A percentile compares a stretch with the other conserved stretches of the same genome.
Conservation (phyloP, 2,797 vertebrate genomes). For the Coregonus sp. region DNA sequence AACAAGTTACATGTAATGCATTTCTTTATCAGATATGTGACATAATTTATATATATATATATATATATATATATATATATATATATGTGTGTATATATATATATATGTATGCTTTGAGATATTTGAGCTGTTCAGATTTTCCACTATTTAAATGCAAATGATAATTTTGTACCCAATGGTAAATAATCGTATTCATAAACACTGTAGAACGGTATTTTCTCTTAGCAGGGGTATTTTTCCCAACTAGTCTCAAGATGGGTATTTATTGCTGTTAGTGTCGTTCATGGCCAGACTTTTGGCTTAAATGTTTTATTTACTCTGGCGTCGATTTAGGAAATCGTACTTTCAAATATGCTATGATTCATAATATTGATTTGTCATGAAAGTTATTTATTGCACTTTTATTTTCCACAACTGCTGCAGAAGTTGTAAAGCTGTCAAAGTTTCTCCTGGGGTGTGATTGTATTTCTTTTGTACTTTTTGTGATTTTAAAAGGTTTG, state of each 20-base stretch:
- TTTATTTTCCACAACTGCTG: slow-evolving; percentile 47
- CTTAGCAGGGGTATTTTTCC: slow-evolving; percentile 47
- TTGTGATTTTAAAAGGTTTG: slow-evolving; percentile 16
- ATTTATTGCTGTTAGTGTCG: slow-evolving; percentile 64
- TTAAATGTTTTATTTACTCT: slow-evolving; percentile 61
- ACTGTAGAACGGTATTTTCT: slow-evolving; percentile 53
- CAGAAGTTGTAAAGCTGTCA: slow-evolving; percentile 47
- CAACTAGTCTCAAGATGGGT: slow-evolving; percentile 60
- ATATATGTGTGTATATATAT: no score
- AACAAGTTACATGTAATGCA: not conserved
- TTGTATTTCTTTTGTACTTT: slow-evolving; percentile 35
- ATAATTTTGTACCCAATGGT: slow-evolving; percentile 34
- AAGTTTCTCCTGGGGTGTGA: slow-evolving; percentile 44
- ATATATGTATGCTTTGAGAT: not conserved
- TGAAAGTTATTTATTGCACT: slow-evolving; percentile 57
- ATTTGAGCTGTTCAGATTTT: not conserved
- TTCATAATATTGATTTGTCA: slow-evolving; percentile 64
- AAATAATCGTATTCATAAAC: slow-evolving; percentile 61
- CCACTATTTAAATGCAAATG: slow-evolving; percentile 7
- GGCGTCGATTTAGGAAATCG: slow-evolving; percentile 48
- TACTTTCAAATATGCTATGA: slow-evolving; percentile 59
- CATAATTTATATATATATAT: not conserved
- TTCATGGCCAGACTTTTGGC: slow-evolving; percentile 54
- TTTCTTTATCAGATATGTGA: not conserved
- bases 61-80: no score